Percentiles rank a stretch among this genome's conserved stretches.
phyloP scores from a whole-genome alignment of 2,888 invertebrate genomes.

The Cantharis rufa region DNA sequence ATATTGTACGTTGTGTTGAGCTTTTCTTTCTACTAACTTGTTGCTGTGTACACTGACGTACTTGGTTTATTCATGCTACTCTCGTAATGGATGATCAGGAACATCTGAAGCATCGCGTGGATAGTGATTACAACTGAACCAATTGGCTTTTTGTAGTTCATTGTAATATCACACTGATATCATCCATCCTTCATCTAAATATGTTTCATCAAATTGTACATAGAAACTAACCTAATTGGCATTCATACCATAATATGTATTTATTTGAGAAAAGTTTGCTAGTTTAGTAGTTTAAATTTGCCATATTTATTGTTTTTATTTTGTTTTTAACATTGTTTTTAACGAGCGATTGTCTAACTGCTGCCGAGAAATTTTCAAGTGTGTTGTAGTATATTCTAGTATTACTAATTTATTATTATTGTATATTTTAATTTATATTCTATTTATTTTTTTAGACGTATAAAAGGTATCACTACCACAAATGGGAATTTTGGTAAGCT shows the following conservation, averaged over 20 bases:
- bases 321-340: conserved; percentile 9
- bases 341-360: conserved; percentile 4
- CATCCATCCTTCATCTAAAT: conserved; percentile 21
- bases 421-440: background rate
- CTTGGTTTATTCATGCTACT: conserved; percentile 46
- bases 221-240: conserved; percentile 16
- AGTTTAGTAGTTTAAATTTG: background rate
- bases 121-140: conserved; percentile 65
- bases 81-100: conserved; percentile 63
- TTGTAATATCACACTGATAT: conserved; percentile 54
- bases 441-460: conserved; percentile 41
- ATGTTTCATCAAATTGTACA: conserved; percentile 24
- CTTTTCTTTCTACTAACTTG: conserved; percentile 21
- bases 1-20: conserved; percentile 6
- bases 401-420: background rate
- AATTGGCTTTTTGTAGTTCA: conserved; percentile 37
- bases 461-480: conserved; percentile 39
- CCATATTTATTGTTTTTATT: conserved; percentile 5
- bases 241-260: conserved; percentile 8
- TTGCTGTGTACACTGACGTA: conserved; percentile 52
- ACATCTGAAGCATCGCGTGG: conserved; percentile 65
- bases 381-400: conserved; percentile 6
- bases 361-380: background rate
- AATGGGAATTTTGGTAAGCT: conserved; percentile 41
- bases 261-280: conserved; percentile 8